phyloP scores from a whole-genome alignment of 92 coral and sea anemone genomes.

The Epizoanthus scotinus region DNA sequence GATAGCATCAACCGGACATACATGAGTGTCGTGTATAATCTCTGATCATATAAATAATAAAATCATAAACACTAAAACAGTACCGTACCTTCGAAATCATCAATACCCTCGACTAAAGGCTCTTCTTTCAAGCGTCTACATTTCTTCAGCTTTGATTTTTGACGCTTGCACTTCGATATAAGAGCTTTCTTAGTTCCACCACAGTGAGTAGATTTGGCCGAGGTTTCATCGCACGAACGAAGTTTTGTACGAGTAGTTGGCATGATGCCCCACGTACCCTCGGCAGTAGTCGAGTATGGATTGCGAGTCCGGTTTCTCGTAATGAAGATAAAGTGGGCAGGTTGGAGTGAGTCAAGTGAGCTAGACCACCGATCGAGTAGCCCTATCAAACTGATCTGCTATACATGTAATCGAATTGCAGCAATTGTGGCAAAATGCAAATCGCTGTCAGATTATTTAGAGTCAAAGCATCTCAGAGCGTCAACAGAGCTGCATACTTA shows the following conservation, averaged over 20 bases:
- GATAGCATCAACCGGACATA: neutral
- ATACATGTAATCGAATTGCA: slow-evolving; percentile 9
- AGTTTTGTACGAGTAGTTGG: slow-evolving; percentile 37
- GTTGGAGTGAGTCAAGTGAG: slow-evolving; percentile 6
- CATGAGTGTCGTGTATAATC: slow-evolving; percentile 2
- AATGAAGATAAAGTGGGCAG: slow-evolving; percentile 5
- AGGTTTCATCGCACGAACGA: slow-evolving; percentile 27
- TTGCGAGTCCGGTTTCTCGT: neutral
- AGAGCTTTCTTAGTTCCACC: slow-evolving; percentile 1
- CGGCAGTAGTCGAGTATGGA: neutral
- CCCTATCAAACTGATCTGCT: slow-evolving; percentile 5
- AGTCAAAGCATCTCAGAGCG: slow-evolving; percentile 62
- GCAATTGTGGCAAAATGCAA: slow-evolving; percentile 40
- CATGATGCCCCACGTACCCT: neutral
- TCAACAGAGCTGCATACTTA: slow-evolving; percentile 60
- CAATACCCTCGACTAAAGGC: slow-evolving; percentile 3
- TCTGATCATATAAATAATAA: slow-evolving; percentile 1
- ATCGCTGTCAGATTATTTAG: slow-evolving; percentile 43
- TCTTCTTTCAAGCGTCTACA: slow-evolving; percentile 37
- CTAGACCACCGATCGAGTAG: slow-evolving; percentile 16
- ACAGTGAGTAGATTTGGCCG: slow-evolving; percentile 6
- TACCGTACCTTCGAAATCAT: slow-evolving; percentile 27
- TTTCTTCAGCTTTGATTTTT: slow-evolving; percentile 33
- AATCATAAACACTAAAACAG: slow-evolving; percentile 20
- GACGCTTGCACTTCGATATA: slow-evolving; percentile 27